A percentile compares a stretch with the other conserved stretches of the same genome.
Evolutionary conservation across 2,113 vertebrate genomes (phyloP).

Genomic region (Oryzias javanicus): DNA sequence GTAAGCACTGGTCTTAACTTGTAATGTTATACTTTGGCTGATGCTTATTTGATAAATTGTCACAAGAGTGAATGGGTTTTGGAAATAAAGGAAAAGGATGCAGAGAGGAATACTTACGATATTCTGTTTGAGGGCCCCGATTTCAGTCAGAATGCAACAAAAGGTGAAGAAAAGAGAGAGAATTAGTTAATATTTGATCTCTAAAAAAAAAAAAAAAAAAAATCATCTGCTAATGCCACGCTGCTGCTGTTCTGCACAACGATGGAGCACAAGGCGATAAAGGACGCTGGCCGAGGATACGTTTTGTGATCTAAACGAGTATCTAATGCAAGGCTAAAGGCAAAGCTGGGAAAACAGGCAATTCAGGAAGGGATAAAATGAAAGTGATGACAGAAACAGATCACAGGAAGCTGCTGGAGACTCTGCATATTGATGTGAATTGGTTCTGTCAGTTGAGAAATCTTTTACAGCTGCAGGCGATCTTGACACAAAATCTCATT

Average conservation of each 20-base stretch:
- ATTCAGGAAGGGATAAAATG: neutral
- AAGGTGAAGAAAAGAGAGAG: conserved; percentile 28
- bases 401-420: conserved; percentile 7
- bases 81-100: conserved; percentile 17
- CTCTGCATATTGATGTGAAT: conserved; percentile 19
- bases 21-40: conserved; percentile 17
- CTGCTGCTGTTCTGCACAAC: conserved; percentile 2
- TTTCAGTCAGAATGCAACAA: conserved; percentile 36
- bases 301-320: conserved; percentile 10
- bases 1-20: neutral
- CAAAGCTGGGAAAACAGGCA: neutral
- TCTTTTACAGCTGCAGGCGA: conserved; percentile 15
- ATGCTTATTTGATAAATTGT: conserved; percentile 37
- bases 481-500: conserved; percentile 7
- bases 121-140: conserved; percentile 76
- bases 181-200: conserved; percentile 23
- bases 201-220: neutral
- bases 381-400: conserved; percentile 3
- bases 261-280: conserved; percentile 1
- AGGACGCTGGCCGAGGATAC: neutral
- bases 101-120: conserved; percentile 82
- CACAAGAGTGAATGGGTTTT: conserved; percentile 8
- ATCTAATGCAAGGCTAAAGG: conserved; percentile 10
- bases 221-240: conserved; percentile 1
- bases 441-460: conserved; percentile 14